Evolutionary conservation across 1,140 invertebrate species (phyloP), one percentile per base, ranked within the genome.

Genomic region (Trichonephila clavata): DNA sequence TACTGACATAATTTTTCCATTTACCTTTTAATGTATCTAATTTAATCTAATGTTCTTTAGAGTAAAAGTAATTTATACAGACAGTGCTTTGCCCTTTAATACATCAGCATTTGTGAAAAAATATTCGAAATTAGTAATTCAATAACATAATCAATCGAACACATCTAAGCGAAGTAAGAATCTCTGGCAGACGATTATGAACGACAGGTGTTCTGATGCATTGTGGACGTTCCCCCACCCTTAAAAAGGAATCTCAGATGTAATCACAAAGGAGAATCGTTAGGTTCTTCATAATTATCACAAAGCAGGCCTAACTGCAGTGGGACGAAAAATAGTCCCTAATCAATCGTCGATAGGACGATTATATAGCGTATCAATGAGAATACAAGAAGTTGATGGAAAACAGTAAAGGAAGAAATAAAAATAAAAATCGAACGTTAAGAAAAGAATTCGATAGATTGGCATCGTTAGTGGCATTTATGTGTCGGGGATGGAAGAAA

Each of bases 221-320:
- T 83, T 83, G 81, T 83, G 81, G 81, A 83, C 21, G 81, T 24
- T 59, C 81, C 81, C n/a, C 86, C 86, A 61, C 86, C 86, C 59
- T 63, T 63, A 59, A 57, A 32, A 77, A 32, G 83, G 39, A 84
- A 84, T 84, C 24, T 10, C 50, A 61, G 86, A 87, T 87, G 60
- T 87, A 87, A 87, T 87, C 86, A 87, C 86, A 63, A 63, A 87
- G 50, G 60, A 87, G 43, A 87, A 87, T 87, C 86, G 57, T 87
- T 87, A 39, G 57, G 86, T 87, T 60, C 86, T 24, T 32, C 60
- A 87, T 87, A 87, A 87, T 87, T 87, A 87, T 87, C 86, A 63
- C 86, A 87, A 61, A 59, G 24, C 83, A 84, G 57, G 21, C 20
- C 50, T 32, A 59, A 84, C 24, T 77, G 83, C 83, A 24, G 83